Evolutionary conservation across 1,140 invertebrate species (phyloP).

Genomic region (Monomorium pharaonis): DNA sequence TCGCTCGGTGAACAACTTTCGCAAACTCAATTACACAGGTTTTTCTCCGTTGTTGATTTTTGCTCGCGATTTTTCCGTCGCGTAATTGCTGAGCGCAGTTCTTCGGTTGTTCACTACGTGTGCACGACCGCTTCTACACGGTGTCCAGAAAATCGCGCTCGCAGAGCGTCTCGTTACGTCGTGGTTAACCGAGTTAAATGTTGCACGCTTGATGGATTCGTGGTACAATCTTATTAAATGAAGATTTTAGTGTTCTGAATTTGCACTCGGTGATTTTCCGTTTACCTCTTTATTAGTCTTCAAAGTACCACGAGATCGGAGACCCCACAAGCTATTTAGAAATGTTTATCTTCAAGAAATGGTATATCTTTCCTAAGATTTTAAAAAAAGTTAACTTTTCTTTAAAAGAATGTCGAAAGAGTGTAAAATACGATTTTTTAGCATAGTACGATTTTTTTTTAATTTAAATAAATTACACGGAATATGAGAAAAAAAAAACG

Average conservation of each 20-base stretch:
- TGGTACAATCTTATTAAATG: no score
- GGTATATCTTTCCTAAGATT: no score
- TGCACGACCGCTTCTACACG: slow-evolving; percentile 12
- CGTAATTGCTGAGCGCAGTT: slow-evolving; percentile 63
- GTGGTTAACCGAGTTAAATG: slow-evolving; percentile 13
- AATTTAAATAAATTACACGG: no score
- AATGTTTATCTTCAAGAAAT: no score
- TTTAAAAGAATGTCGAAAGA: no score
- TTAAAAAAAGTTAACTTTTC: no score
- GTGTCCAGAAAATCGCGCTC: neutral
- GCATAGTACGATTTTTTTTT: no score
- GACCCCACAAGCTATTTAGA: no score
- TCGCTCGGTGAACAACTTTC: slow-evolving; percentile 65
- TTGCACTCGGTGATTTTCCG: neutral
- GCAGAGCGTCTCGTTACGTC: neutral
- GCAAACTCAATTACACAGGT: slow-evolving; percentile 71
- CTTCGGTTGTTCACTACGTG: slow-evolving; percentile 39
- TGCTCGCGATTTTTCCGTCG: slow-evolving; percentile 68
- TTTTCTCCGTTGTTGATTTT: slow-evolving; percentile 74
- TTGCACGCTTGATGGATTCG: neutral
- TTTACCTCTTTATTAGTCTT: neutral
- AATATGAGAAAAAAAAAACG: no score
- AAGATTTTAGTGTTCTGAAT: neutral
- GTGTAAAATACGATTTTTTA: no score
- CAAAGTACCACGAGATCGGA: no score